Conservation (phyloP, 2,113 vertebrate species). For the Cololabis saira region DNA sequence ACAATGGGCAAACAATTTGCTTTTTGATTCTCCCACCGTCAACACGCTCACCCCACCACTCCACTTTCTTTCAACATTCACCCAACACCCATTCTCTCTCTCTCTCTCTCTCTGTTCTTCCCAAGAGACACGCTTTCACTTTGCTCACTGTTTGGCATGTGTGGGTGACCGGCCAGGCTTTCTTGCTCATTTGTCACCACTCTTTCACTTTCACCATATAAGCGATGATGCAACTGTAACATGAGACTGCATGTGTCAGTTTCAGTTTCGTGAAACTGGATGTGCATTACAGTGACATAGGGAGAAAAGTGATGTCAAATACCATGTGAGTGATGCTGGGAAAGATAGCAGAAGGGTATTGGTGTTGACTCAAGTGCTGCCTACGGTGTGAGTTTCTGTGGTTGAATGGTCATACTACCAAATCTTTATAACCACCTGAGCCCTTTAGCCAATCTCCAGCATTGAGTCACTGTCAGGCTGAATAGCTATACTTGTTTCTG, state of each 20-base stretch:
- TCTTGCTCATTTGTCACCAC: slow-evolving; percentile 1
- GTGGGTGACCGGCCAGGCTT: too few relatives aligned
- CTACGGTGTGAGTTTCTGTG: slow-evolving; percentile 43
- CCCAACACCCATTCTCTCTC: not conserved
- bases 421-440: not conserved
- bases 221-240: not conserved
- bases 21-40: slow-evolving; percentile 1
- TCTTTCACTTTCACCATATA: slow-evolving; percentile 64
- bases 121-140: too few relatives aligned
- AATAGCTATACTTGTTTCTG: slow-evolving; percentile 14
- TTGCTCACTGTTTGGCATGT: not conserved
- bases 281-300: not conserved
- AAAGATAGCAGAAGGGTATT: not conserved
- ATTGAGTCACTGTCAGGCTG: slow-evolving; percentile 15
- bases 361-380: slow-evolving; percentile 14
- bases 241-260: slow-evolving; percentile 12
- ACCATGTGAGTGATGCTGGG: not conserved
- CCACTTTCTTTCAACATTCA: slow-evolving; percentile 13
- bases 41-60: not conserved
- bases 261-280: slow-evolving; percentile 25
- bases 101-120: not conserved
- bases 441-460: not conserved
- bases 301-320: slow-evolving; percentile 18
- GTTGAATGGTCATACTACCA: not conserved
- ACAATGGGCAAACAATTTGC: not conserved